Evolutionary conservation across 2,888 invertebrate genomes (phyloP).

Genomic region (Unio pictorum): DNA sequence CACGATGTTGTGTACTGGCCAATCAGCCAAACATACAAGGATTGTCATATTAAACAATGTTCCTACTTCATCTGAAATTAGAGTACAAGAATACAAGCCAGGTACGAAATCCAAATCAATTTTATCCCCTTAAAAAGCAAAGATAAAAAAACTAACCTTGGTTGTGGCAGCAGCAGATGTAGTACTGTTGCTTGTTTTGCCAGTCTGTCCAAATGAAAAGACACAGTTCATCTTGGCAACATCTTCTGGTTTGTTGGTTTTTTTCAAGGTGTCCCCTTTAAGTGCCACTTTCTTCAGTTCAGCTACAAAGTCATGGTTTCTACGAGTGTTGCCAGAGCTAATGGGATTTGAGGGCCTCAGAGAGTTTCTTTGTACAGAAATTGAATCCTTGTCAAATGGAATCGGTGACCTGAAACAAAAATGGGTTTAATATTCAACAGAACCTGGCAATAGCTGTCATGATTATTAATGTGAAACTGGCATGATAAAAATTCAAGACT

Average conservation of each 20-base stretch:
- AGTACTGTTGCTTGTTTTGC: background rate
- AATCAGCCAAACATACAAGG: no score
- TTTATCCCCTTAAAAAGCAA: background rate
- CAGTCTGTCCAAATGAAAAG: conserved; percentile 15
- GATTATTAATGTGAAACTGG: no score
- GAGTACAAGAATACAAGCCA: no score
- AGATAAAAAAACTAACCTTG: conserved; percentile 1
- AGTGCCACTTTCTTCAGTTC: conserved; percentile 37
- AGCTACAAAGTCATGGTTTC: conserved; percentile 28
- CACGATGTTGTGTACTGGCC: no score
- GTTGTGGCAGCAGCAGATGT: background rate
- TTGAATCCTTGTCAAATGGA: no score
- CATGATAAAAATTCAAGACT: no score
- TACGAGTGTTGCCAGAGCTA: conserved; percentile 7
- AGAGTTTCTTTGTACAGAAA: conserved; percentile 14
- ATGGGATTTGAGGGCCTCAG: conserved; percentile 2
- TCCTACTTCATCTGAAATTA: no score
- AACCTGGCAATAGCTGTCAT: no score
- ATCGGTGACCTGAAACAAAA: no score
- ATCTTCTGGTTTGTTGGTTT: conserved; percentile 19
- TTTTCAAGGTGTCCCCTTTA: conserved; percentile 9
- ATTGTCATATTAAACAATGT: no score
- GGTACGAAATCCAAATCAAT: no score
- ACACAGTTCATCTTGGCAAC: conserved; percentile 16
- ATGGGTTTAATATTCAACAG: no score